phyloP scores from a whole-genome alignment of 2,888 invertebrate genomes.

The Apamea anceps region DNA sequence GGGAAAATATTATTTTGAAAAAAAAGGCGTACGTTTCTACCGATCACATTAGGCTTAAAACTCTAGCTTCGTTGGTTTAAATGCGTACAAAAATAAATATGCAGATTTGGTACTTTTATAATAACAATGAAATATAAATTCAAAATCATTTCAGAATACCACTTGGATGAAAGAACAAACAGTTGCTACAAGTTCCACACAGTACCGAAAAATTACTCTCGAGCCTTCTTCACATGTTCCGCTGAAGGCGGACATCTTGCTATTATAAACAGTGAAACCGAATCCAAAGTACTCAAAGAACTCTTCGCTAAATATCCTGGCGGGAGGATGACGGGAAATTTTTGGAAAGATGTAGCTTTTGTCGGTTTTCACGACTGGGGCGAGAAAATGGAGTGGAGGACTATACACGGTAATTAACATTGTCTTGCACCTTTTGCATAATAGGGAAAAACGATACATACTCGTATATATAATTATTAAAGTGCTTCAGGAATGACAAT shows the following conservation, averaged over 20 bases:
- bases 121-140: neutral
- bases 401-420: constrained; percentile 69
- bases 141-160: constrained; percentile 70
- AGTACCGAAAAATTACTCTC: constrained; percentile 70
- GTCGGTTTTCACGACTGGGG: constrained; percentile 73
- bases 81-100: neutral
- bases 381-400: constrained; percentile 71
- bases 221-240: constrained; percentile 75
- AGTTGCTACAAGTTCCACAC: constrained; percentile 80
- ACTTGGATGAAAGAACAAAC: constrained; percentile 67
- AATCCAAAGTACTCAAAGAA: constrained; percentile 67
- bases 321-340: constrained; percentile 51
- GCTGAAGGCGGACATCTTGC: constrained; percentile 78
- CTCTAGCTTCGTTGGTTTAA: neutral
- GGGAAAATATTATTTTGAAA: neutral
- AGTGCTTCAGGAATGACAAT: neutral
- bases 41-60: neutral
- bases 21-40: neutral
- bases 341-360: constrained; percentile 65
- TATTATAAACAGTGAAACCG: constrained; percentile 75
- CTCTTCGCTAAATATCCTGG: constrained; percentile 68
- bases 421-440: no score
- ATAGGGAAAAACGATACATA: neutral
- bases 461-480: neutral
- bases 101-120: neutral